Evolutionary conservation across 2,888 invertebrate genomes (phyloP).

Genomic region (Chirona hameri): DNA sequence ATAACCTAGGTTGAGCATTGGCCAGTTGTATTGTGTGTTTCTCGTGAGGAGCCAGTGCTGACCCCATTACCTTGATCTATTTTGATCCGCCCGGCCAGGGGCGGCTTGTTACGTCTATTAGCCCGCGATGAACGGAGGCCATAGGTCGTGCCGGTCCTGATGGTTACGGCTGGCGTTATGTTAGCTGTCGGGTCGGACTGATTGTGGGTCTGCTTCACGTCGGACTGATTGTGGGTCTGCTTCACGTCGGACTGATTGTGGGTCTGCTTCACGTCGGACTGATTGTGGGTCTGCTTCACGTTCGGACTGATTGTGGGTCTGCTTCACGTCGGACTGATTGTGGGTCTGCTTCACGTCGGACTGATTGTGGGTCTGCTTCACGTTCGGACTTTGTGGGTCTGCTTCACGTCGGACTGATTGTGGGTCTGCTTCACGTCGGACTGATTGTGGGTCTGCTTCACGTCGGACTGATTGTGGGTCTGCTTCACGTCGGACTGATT

Average conservation of each 20-base stretch:
- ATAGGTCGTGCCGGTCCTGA: no score
- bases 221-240: neutral
- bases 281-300: conserved; percentile 34
- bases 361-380: conserved; percentile 32
- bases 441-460: conserved; percentile 32
- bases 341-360: conserved; percentile 34
- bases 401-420: no score
- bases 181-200: no score
- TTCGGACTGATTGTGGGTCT: neutral
- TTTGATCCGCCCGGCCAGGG: no score
- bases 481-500: conserved; percentile 34
- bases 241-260: conserved; percentile 33
- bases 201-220: conserved; percentile 34
- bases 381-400: no score
- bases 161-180: no score
- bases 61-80: no score
- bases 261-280: conserved; percentile 34
- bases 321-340: conserved; percentile 34
- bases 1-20: no score
- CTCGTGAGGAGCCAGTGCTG: no score
- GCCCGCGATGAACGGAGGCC: no score
- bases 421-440: conserved; percentile 34
- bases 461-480: conserved; percentile 4
- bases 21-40: no score
- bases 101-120: no score